phyloP scores from a whole-genome alignment of 1,140 invertebrate species.

The Hestina assimilis region DNA sequence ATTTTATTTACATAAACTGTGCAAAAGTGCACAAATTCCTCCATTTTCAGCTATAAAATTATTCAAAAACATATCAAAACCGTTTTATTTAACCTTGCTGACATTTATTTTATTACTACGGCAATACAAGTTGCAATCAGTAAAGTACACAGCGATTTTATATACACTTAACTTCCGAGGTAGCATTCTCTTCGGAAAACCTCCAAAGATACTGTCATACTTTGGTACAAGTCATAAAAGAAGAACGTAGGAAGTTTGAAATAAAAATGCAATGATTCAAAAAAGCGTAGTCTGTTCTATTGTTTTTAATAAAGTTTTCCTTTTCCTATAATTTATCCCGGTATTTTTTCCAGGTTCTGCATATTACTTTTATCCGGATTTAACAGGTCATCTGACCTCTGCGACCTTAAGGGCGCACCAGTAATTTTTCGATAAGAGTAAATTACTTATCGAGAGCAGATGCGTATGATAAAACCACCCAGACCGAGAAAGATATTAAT shows the following conservation, averaged over 20 bases:
- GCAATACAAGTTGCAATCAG: slow-evolving; percentile 51
- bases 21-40: too few relatives aligned
- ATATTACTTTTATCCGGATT: too few relatives aligned
- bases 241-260: neutral
- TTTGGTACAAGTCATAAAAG: slow-evolving; percentile 26
- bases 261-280: neutral
- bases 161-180: slow-evolving; percentile 52
- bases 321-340: too few relatives aligned
- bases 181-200: slow-evolving; percentile 41
- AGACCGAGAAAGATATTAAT: too few relatives aligned
- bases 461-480: too few relatives aligned
- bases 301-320: neutral
- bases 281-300: neutral
- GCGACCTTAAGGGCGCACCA: too few relatives aligned
- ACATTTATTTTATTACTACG: slow-evolving; percentile 35
- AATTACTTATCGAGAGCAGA: too few relatives aligned
- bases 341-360: too few relatives aligned
- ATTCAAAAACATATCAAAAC: slow-evolving; percentile 15
- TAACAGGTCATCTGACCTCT: too few relatives aligned
- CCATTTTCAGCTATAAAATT: too few relatives aligned
- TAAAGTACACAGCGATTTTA: slow-evolving; percentile 52
- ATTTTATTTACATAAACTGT: too few relatives aligned
- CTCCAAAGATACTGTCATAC: slow-evolving; percentile 39
- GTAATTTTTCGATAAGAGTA: too few relatives aligned
- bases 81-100: slow-evolving; percentile 7